Evolutionary conservation across 30 jellyfish, hydroid and myxozoan species (phyloP).

Genomic region (Sanderia malayensis): DNA sequence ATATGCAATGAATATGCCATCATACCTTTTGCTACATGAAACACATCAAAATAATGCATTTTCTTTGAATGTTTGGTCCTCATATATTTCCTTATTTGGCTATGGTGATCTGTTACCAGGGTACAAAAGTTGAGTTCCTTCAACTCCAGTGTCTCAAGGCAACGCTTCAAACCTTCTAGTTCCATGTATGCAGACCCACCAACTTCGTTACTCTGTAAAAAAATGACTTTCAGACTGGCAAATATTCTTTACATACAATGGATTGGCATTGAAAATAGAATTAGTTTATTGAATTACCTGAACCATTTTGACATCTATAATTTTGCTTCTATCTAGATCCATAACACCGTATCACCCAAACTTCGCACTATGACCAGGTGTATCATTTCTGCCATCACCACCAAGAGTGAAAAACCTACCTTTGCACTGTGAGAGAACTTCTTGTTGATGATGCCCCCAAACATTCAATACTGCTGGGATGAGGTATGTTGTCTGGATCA

Average conservation of each 20-base stretch:
- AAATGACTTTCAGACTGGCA: neutral
- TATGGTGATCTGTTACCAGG: slow-evolving; percentile 25
- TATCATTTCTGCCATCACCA: slow-evolving; percentile 22
- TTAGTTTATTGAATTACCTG: neutral
- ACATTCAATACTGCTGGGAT: slow-evolving; percentile 3
- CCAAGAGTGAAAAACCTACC: slow-evolving; percentile 12
- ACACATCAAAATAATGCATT: too few relatives aligned
- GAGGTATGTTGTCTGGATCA: slow-evolving; percentile 16
- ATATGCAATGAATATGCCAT: too few relatives aligned
- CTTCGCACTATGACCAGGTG: slow-evolving; percentile 29
- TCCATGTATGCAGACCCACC: slow-evolving; percentile 29
- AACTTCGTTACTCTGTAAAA: slow-evolving; percentile 23
- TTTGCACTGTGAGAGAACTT: neutral
- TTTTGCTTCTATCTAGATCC: slow-evolving; percentile 18
- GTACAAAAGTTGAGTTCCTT: slow-evolving; percentile 6
- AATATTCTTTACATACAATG: neutral
- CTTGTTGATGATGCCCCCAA: slow-evolving; percentile 14
- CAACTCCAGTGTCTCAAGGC: neutral
- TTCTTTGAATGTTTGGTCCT: neutral
- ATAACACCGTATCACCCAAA: slow-evolving; percentile 18
- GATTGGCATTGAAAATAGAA: neutral
- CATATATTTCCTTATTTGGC: slow-evolving; percentile 13
- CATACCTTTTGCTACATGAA: slow-evolving; percentile 25
- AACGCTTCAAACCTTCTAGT: slow-evolving; percentile 24
- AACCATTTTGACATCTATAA: slow-evolving; percentile 7